These are phyloP conservation scores for Piscicola geometra DNA, from an alignment of 2,888 invertebrate genomes.

Conservation along the genomic window DNA sequence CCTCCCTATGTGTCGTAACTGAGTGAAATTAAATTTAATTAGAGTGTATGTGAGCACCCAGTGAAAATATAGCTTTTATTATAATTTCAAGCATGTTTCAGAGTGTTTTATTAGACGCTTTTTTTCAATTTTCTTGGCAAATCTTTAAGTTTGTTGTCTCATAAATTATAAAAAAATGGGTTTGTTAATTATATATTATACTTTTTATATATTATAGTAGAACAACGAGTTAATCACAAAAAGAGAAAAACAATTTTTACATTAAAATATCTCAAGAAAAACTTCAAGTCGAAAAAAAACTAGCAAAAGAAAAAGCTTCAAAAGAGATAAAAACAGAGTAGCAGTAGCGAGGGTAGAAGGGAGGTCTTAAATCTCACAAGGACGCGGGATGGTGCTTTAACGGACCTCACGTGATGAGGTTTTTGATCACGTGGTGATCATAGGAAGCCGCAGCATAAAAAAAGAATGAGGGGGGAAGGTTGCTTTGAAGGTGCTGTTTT, in stretches of 20 bases:
- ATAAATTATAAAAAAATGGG: too few relatives aligned
- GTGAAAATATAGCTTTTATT: neutral
- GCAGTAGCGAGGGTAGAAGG: neutral
- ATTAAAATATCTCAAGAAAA: too few relatives aligned
- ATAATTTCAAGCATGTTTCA: too few relatives aligned
- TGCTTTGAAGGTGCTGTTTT: too few relatives aligned
- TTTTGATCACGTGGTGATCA: conserved; percentile 15
- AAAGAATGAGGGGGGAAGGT: too few relatives aligned
- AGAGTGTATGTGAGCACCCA: neutral
- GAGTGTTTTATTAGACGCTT: neutral
- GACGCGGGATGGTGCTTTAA: neutral
- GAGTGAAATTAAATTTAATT: neutral
- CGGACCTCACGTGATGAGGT: conserved; percentile 9
- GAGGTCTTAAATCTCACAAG: neutral
- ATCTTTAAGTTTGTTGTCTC: too few relatives aligned
- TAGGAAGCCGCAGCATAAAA: too few relatives aligned
- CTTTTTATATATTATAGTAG: too few relatives aligned
- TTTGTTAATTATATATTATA: too few relatives aligned
- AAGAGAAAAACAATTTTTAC: neutral
- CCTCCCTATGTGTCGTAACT: neutral
- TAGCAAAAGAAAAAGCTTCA: neutral
- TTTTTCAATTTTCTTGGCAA: neutral
- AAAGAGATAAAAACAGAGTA: neutral
- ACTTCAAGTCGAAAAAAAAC: too few relatives aligned
- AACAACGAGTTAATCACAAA: too few relatives aligned